Evolutionary conservation across 2,113 vertebrate genomes (phyloP).

Genomic region (Bubalus kerabau): DNA sequence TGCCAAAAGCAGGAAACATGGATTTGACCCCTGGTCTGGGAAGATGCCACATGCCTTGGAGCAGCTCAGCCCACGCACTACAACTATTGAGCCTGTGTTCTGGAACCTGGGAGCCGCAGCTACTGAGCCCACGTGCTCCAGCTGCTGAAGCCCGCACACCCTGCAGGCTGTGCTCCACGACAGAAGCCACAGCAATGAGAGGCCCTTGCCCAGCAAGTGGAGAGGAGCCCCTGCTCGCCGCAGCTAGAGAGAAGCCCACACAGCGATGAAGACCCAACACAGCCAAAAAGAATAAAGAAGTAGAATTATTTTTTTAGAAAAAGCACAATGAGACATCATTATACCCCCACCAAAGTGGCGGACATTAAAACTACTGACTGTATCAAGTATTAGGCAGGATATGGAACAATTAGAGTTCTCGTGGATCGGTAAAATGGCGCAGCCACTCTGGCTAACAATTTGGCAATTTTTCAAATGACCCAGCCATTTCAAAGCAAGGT

Average conservation of each 20-base stretch:
- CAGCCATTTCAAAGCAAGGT: not conserved
- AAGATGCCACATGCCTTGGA: not conserved
- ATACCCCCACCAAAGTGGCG: not conserved
- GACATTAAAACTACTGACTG: not conserved
- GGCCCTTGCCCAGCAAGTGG: not conserved
- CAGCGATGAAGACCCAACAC: not conserved
- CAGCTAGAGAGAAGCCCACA: not conserved
- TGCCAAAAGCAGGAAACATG: not conserved
- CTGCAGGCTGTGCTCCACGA: not conserved
- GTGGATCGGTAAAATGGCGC: not conserved
- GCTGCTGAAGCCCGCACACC: rapidly evolving
- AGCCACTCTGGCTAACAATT: not conserved
- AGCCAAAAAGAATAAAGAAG: not conserved
- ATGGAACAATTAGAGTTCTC: not conserved
- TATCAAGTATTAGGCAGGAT: not conserved
- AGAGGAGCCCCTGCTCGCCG: not conserved
- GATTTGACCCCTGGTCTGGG: not conserved
- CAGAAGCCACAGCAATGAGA: not conserved
- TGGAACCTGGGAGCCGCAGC: not conserved
- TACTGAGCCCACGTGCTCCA: not conserved
- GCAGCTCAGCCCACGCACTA: not conserved
- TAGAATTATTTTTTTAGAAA: not conserved
- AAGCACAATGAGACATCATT: not conserved
- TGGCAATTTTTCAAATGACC: not conserved
- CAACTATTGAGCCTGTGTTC: not conserved